Percentiles rank a stretch among this genome's conserved stretches.
phyloP scores from a whole-genome alignment of 2,797 vertebrate genomes.

The Coilia nasus region DNA sequence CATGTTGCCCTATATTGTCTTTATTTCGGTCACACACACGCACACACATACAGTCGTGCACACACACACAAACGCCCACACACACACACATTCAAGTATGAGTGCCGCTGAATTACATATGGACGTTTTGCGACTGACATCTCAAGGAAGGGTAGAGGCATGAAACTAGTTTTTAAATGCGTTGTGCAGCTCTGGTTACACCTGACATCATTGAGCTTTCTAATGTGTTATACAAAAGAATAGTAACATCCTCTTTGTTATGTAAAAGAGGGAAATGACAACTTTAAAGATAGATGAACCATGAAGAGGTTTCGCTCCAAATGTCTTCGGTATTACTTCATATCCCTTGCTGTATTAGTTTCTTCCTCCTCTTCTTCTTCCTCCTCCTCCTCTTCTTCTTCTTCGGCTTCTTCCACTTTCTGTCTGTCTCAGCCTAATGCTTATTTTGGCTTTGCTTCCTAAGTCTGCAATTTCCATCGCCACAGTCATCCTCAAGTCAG shows the following conservation, averaged over 20 bases:
- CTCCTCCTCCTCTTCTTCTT: neutral
- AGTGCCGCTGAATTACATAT: neutral
- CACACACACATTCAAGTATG: neutral
- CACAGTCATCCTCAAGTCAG: neutral
- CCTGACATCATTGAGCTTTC: neutral
- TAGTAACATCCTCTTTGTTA: neutral
- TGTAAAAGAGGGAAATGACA: neutral
- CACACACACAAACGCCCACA: too few relatives aligned
- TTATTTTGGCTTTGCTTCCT: slow-evolving; percentile 24
- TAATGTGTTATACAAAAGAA: neutral
- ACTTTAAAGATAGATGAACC: neutral
- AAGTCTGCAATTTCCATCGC: neutral
- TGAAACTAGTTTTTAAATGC: slow-evolving; percentile 17
- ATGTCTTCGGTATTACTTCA: too few relatives aligned
- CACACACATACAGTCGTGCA: too few relatives aligned
- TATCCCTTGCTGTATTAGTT: too few relatives aligned
- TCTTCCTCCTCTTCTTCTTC: neutral
- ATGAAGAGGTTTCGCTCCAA: neutral
- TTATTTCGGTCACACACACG: neutral
- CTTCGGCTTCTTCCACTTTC: neutral
- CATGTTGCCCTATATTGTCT: neutral
- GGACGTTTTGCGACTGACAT: neutral
- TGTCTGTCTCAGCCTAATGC: slow-evolving; percentile 3
- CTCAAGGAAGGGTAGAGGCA: neutral
- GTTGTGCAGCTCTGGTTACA: neutral